These are phyloP conservation scores for Andinoacara biseriatus DNA, from an alignment of 2,113 vertebrate species.

Conservation along the genomic window DNA sequence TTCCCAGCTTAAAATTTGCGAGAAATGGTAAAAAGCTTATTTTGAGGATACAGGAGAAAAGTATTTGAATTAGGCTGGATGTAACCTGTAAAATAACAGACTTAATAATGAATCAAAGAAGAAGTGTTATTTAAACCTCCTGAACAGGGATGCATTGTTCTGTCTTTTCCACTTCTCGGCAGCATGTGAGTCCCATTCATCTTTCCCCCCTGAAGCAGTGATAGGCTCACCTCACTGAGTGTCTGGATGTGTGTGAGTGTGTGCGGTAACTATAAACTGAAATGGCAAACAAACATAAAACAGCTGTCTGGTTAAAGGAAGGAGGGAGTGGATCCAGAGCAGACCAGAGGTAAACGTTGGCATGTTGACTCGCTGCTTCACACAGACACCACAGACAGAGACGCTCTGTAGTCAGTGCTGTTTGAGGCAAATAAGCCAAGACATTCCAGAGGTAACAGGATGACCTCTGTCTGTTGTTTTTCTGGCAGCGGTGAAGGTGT, in stretches of 20 bases:
- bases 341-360: conserved; percentile 69
- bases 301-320: conserved; percentile 58
- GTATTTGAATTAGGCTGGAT: background rate
- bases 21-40: background rate
- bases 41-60: background rate
- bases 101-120: background rate
- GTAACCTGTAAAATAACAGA: background rate
- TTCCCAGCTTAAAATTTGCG: background rate
- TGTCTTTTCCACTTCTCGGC: conserved; percentile 50
- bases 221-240: conserved; percentile 25
- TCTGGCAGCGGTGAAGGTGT: background rate
- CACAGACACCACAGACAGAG: conserved; percentile 59
- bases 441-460: conserved; percentile 31
- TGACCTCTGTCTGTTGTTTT: conserved; percentile 39
- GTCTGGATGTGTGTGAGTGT: conserved; percentile 13
- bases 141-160: conserved; percentile 1
- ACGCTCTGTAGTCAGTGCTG: conserved; percentile 47
- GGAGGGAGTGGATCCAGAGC: conserved; percentile 44
- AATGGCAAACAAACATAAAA: conserved; percentile 69
- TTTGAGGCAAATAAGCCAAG: conserved; percentile 26
- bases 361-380: conserved; percentile 59
- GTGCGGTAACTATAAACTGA: conserved; percentile 53
- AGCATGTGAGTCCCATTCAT: conserved; percentile 57
- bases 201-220: conserved; percentile 30
- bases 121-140: background rate